Base-by-base conservation (phyloP, 2,113 vertebrate species). In the Sphaerodactylus townsendi region DNA sequence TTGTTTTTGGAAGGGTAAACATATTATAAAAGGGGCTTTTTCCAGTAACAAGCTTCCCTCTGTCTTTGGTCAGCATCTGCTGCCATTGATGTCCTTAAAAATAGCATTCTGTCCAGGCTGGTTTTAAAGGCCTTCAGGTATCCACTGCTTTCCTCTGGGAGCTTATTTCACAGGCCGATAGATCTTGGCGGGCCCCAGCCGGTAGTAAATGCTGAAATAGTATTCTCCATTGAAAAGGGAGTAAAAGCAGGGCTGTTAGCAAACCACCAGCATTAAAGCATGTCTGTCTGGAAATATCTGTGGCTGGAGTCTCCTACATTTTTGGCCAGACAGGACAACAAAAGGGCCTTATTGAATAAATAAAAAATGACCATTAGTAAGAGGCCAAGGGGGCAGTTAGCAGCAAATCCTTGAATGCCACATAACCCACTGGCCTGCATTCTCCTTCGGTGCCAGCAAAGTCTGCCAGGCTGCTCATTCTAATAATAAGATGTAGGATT, bases 1-100 rank as follows among this genome's bases (percentile, higher is more conserved):
- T 85, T 83, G 85, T 86, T 91, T 85, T 86, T 84, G 77, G 8
- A 5, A 9, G 41, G 69, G 85, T 68, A 81, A 92, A 88, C 2
- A 74, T 74, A 84, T 85, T 72, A n/a, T 33, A 69, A 75, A 84
- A 70, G 50, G 83, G 85, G 85, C 37, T 64, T 85, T 28, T 76
- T 69, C 15, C 59, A 46, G 59, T 44, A 25, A 17, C 75, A 78
- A 62, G 5, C 53, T 75, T 85, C 41, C 68, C 73, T 81, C 68
- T 85, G 84, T 70, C 69, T 80, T 23, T 53, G 1, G 59, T 41
- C 59, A 77, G 86, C 73, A 78, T 81, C 75, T 79, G 82, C 80
- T 30, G 72, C 86, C 62, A 41, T 21, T 5, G 0, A 46, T 53
- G 21, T 53, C 44, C 59, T 41, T 68, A 80, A 80, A 82, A 79